phyloP scores from a whole-genome alignment of 2,888 invertebrate species.

The Conchocele bisecta region DNA sequence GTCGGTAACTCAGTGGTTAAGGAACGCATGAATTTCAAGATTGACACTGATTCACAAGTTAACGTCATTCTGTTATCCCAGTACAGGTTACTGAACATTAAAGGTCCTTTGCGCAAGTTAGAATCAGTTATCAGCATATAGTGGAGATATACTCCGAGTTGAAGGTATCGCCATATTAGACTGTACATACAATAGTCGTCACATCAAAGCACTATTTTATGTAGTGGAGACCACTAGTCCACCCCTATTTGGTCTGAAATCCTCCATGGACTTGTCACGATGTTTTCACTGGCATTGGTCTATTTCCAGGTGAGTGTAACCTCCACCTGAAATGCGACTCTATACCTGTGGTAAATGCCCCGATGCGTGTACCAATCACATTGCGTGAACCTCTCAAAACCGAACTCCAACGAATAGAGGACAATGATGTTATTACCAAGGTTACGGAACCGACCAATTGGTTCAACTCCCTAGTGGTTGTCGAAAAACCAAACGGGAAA shows the following conservation, averaged over 20 bases:
- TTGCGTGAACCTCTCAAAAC: background rate
- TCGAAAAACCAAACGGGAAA: constrained; percentile 25
- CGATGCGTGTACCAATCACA: constrained; percentile 15
- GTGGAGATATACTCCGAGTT: constrained; percentile 11
- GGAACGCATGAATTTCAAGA: constrained; percentile 16
- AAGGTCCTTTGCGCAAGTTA: background rate
- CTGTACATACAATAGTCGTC: background rate
- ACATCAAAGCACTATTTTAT: background rate
- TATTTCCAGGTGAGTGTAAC: constrained; percentile 6
- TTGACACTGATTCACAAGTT: constrained; percentile 18
- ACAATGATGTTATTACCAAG: constrained; percentile 9
- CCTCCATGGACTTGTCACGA: constrained; percentile 14
- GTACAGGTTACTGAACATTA: background rate
- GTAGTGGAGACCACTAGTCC: constrained; percentile 2
- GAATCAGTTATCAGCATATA: constrained; percentile 8
- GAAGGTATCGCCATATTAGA: no score
- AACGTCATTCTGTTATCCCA: constrained; percentile 6
- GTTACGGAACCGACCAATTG: constrained; percentile 9
- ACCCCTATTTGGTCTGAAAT: constrained; percentile 8
- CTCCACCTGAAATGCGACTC: constrained; percentile 10
- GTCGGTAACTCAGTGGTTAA: constrained; percentile 4
- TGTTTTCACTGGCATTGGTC: constrained; percentile 7
- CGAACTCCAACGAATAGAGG: constrained; percentile 3
- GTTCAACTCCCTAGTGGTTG: constrained; percentile 19
- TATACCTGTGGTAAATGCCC: constrained; percentile 20